Base-by-base conservation (phyloP, 2,797 vertebrate species). In the Chelon labrosus region DNA sequence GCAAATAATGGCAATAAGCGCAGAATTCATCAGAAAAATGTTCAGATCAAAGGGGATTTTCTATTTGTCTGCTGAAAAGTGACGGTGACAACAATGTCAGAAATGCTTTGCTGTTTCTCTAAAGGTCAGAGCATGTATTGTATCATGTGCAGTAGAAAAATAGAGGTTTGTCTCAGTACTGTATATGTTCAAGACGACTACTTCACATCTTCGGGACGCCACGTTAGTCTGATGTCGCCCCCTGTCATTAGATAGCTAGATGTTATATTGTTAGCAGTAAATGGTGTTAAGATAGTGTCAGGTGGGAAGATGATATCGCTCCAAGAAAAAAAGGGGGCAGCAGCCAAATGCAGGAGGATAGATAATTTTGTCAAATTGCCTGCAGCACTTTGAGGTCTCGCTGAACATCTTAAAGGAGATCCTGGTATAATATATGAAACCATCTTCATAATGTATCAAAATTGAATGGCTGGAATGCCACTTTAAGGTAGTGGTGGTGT, bases 321-420 rank as follows among this genome's bases (percentile, higher is more conserved):
- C 67, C 37, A 38, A 27, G 70, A 44, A 79, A 85, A 22, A 22
- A 22, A 22, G 25, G 73, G 85, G 76, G 80, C 83, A 81, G 75
- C 77, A 84, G 80, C 85, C 79, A 81, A 84, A 84, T 79, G 80
- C 82, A 17, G 59, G 16, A 58, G 78, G 70, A 82, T 83, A 87
- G 77, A 87, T 92, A 73, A 90, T 90, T 89, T 91, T 64, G 77
- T 86, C 65, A 91, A 91, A 92, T 92, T 90, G 83, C 89, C 77
- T 17, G 69, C 1, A 77, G 84, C 89, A 92, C 90, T 92, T 91
- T 88, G 85, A 84, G 58, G 73, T 57, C 58, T 72, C 12, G 25
- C 71, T 64, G 63, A 77, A 61, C 85, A 85, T 87, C 66, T 86
- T 83, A 84, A 85, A 89, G 79, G 83, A 87, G 75, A 74, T 73